Base-by-base conservation (phyloP, 2,797 vertebrate genomes). In the Arremon brunneinucha region DNA sequence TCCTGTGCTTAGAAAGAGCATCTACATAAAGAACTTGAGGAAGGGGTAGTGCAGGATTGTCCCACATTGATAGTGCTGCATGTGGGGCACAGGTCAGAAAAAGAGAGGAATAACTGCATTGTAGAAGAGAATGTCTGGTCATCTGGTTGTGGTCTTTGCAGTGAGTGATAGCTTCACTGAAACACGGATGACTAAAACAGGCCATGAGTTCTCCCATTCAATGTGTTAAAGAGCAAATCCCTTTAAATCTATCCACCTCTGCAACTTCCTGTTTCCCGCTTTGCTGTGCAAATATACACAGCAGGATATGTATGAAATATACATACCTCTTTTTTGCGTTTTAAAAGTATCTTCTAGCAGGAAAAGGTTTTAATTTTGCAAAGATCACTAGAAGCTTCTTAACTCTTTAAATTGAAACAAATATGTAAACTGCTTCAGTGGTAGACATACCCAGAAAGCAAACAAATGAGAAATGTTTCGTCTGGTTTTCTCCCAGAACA, bases 361-460 rank as follows among this genome's bases (percentile, higher is more conserved):
- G 3, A 5, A 63, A 55, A 44, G 37, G 34, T 27, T 15, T 49
- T 8, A 47, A 60, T 76, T 81, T 76, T 75, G 23, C 26, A n/a
- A 86, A 63, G 52, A 67, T 56, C 7, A 5, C 50, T 34, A 41
- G 44, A 60, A 85, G n/a, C 20, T 80, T 96, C 43, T 56, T 34
- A 83, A 30, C 21, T 67, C 21, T 63, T 80, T 14, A 43, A 79
- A 89, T 60, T 21, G 9, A 94, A 92, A 75, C n/a, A 44, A 72
- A 77, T 43, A 44, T 28, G 24, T 18, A 55, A 43, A 83, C 14
- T 35, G 21, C 52, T 71, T 50, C 27, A 49, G 19, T 39, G 28
- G 11, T 21, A 78, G 50, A 53, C 52, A 59, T 74, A 93, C 32
- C 14, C 63, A 88, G 37, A 93, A 94, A 94, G 46, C 34, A 91